Base-by-base conservation (phyloP, 1,140 invertebrate genomes). In the Globodera ellingtonae region DNA sequence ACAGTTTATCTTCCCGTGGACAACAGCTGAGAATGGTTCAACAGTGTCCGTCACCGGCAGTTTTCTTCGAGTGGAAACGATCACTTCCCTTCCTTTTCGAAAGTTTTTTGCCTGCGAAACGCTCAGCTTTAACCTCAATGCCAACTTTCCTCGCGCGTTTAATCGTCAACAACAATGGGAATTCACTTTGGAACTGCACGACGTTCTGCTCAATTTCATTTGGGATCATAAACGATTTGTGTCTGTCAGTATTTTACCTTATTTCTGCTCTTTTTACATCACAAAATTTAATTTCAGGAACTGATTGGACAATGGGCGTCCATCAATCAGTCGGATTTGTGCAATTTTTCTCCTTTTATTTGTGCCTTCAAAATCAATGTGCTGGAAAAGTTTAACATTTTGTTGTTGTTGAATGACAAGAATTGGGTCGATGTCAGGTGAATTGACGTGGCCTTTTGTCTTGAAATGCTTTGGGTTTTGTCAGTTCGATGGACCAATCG, bases 261-360 rank as follows among this genome's bases (percentile, higher is more conserved):
- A 70, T 8, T 46, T 35, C 35, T 35, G 35, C 3, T 18, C 76
- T 5, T 5, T 9, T 21, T n/a, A 48, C 0, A 4, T n/a, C n/a
- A 59, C 73, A 46, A 13, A 78, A 18, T 69, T 67, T 69, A 46
- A 56, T 84, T 84, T 50, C 47, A 88, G 85, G 93, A 97, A 91
- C 91, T 99, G 85, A 93, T 98, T 18, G 95, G 96, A 87, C 97
- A 99, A 89, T 99, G 97, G 97, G 93, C 94, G 0, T 94, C 93
- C 76, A 95, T 96, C 91, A 79, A 86, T 1, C 91, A 93, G 6
- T 94, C 96, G 1, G 97, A 99, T 90, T 92, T 98, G 71, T 91
- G 96, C 70, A 93, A 94, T 87, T 99, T 98, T 91, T 94, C 98
- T 46, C 97, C 97, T 15, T 99, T 98, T 89, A 98, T 95, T 0